Base-by-base conservation (phyloP, 2,113 vertebrate species). In the Nothoprocta pentlandii region DNA sequence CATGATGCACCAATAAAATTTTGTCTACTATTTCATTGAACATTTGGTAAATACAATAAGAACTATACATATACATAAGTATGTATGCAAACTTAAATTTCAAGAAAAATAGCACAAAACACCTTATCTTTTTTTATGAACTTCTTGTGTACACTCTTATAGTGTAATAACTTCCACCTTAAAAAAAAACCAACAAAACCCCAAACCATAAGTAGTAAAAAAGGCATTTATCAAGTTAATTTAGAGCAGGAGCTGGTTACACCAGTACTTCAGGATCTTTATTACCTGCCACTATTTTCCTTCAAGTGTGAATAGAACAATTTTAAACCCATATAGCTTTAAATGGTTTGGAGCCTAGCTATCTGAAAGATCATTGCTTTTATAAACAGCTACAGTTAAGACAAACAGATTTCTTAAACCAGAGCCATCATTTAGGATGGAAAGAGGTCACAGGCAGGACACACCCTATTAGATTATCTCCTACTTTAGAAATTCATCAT, bases 221-320 rank as follows among this genome's bases (percentile, higher is more conserved):
- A 96, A 94, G 93, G 73, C 69, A 87, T 74, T 93, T 94, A 94
- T 92, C 54, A 58, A 16, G 16, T 17, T 90, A 92, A 96, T 91
- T 95, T 75, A 47, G 12, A 34, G 30, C 67, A 69, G 32, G 47
- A 23, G 12, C 8, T 22, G 14, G 46, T 47, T 47, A 46, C 9
- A 34, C 15, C 32, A 34, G 16, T 68, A 47, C 32, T 47, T 47
- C 10, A 10, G 44, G 20, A n/a, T 47, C 32, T 47, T 64, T 32
- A 69, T 25, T 69, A 32, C 44, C 20, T 46, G 22, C 21, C 44
- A 47, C 13, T 47, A 69, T 47, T 69, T 47, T 46, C 14, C 44
- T 30, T 11, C 46, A 21, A 32, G 30, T 12, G 22, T 69, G 32
- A 9, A 16, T n/a, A 32, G 42, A 44, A 15, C n/a, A 32, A 47